Conservation (phyloP, 2,888 invertebrate genomes). For the Napeogenes inachia region DNA sequence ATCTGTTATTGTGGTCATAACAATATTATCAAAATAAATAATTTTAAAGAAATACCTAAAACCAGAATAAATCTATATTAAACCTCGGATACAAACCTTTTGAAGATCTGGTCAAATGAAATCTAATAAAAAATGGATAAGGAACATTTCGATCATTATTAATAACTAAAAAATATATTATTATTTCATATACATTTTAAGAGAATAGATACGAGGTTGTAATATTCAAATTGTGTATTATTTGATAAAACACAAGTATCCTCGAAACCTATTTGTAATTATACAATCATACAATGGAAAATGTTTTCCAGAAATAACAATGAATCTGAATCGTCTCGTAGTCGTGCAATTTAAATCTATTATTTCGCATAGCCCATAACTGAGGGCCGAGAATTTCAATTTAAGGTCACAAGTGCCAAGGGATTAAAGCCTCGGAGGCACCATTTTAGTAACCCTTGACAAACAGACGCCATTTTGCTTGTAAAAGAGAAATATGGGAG, state of each 20-base stretch:
- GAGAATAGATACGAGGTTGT: neutral
- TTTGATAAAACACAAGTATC: too few relatives aligned
- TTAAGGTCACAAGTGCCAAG: slow-evolving; percentile 34
- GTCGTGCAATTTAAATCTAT: slow-evolving; percentile 16
- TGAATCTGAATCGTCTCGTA: slow-evolving; percentile 8
- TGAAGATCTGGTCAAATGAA: too few relatives aligned
- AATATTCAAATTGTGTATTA: neutral
- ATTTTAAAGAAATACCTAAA: too few relatives aligned
- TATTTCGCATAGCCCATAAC: slow-evolving; percentile 17
- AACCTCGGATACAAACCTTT: too few relatives aligned
- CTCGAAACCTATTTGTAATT: neutral
- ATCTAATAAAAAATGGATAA: too few relatives aligned
- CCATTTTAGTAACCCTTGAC: slow-evolving; percentile 37
- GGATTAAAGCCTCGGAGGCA: slow-evolving; percentile 36
- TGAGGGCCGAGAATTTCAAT: slow-evolving; percentile 38
- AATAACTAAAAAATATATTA: too few relatives aligned
- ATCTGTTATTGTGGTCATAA: too few relatives aligned
- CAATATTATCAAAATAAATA: too few relatives aligned
- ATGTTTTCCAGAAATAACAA: slow-evolving; percentile 6
- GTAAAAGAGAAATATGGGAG: slow-evolving; percentile 35
- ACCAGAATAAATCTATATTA: too few relatives aligned
- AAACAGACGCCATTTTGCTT: slow-evolving; percentile 33
- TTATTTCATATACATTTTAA: neutral
- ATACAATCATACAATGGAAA: neutral
- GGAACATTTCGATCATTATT: too few relatives aligned